Evolutionary conservation across 2,113 vertebrate species (phyloP), one percentile per base, ranked within the genome.

Genomic region (Elaphurus davidianus): DNA sequence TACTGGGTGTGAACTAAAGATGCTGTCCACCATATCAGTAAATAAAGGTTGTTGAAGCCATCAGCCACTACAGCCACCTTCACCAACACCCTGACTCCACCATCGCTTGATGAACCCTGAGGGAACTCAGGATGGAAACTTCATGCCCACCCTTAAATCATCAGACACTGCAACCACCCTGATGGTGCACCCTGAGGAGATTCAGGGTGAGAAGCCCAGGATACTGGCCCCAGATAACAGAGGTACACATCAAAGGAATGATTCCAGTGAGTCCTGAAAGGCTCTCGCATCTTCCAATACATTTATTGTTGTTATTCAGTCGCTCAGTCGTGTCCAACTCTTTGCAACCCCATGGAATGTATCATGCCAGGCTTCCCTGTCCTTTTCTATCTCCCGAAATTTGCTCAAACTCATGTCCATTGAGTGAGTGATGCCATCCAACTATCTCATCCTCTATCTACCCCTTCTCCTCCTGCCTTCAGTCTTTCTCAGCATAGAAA

Each of bases 21-120:
- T 81, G 78, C 78, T 50, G 45, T 30, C 78, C 5, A 0, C 16
- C 28, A 19, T 33, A 81, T 81, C 45, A 33, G 6, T 52, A 50
- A 33, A 81, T 10, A 52, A 50, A 50, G 28, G 28, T 50, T 52
- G 16, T 12, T 33, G 28, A 28, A 81, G 9, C 78, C 78, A 19
- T 81, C 16, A 81, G 16, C 9, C 9, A 19, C 78, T 21, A 2
- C 15, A 74, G 36, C 36, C 71, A 43, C 36, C 12, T 43, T 76
- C 12, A 76, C 36, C n/a, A 71, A 71, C 7, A 16, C 13, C 40
- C 2, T 0, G 25, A 0, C 12, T 25, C 23, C 7, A 7, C 28
- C 28, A 11, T n/a, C 0, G 2, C n/a, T 23, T 50, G 78, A 28
- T 81, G 45, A 50, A 47, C 28, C 78, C 28, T 50, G 78, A 50